Evolutionary conservation across 2,888 invertebrate species (phyloP).

Genomic region (Bibio marci): DNA sequence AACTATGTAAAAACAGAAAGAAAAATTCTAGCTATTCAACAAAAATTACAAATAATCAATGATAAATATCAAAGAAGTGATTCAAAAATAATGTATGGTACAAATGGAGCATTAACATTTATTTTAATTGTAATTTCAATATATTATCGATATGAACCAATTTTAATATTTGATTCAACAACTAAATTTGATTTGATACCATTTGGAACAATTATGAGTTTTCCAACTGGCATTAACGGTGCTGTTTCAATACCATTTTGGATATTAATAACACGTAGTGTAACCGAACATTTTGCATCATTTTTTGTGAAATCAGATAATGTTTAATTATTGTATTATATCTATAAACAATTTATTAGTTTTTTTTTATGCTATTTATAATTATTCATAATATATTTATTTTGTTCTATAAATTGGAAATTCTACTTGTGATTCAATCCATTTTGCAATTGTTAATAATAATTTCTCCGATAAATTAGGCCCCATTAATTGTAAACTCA

Average conservation of each 20-base stretch:
- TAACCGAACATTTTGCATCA: slow-evolving; percentile 21
- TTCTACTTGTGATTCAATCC: slow-evolving; percentile 53
- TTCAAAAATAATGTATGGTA: no score
- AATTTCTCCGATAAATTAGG: slow-evolving; percentile 56
- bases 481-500: slow-evolving; percentile 80
- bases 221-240: slow-evolving; percentile 31
- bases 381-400: no score
- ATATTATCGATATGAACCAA: slow-evolving; percentile 29
- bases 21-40: slow-evolving; percentile 9
- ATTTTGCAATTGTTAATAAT: slow-evolving; percentile 61
- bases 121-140: slow-evolving; percentile 26
- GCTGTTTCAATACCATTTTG: slow-evolving; percentile 35
- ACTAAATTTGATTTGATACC: slow-evolving; percentile 30
- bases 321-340: no score
- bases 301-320: no score
- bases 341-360: no score
- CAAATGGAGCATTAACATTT: slow-evolving; percentile 24
- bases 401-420: no score
- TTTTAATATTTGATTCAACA: slow-evolving; percentile 27
- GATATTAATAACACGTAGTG: slow-evolving; percentile 32
- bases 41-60: slow-evolving; percentile 4
- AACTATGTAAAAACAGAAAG: slow-evolving; percentile 10
- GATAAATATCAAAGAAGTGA: no score
- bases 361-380: no score
- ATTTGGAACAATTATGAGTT: slow-evolving; percentile 30